Conservation (phyloP, 2,113 vertebrate species). For the Pomatostomus ruficeps region DNA sequence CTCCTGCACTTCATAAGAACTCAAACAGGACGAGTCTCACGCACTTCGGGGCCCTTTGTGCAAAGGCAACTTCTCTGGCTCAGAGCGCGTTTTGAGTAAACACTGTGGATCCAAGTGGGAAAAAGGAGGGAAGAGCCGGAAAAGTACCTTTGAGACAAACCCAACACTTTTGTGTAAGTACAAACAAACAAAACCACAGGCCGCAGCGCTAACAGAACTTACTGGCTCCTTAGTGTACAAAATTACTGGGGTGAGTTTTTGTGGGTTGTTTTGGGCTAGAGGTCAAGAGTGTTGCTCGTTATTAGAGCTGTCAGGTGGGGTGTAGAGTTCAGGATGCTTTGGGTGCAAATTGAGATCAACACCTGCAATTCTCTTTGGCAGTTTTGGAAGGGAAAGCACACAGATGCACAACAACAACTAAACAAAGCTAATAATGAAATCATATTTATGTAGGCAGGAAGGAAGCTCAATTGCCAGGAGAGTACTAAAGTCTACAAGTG, state of each 20-base stretch:
- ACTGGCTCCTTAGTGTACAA: background rate
- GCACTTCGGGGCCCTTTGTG: background rate
- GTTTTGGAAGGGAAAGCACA: background rate
- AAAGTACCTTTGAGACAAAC: background rate
- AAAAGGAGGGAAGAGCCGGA: background rate
- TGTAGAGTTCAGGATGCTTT: background rate
- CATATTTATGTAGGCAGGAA: constrained; percentile 64
- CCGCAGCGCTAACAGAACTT: background rate
- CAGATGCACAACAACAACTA: constrained; percentile 43
- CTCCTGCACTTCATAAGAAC: background rate
- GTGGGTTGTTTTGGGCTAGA: background rate
- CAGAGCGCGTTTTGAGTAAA: background rate
- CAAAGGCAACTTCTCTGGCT: background rate
- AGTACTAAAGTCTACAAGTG: constrained; percentile 61
- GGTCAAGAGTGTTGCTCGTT: background rate
- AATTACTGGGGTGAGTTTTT: background rate
- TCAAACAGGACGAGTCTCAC: background rate
- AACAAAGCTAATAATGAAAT: constrained; percentile 62
- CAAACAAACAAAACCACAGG: background rate
- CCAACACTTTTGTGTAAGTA: background rate
- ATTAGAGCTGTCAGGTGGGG: background rate
- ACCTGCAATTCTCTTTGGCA: constrained; percentile 24
- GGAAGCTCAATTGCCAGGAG: constrained; percentile 64
- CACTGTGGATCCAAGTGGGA: background rate
- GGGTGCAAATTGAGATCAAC: background rate